A percentile compares a stretch with the other conserved stretches of the same genome.
These are phyloP conservation scores for Drosophila prolongata DNA, from an alignment of 2,888 invertebrate species.

Conservation along the genomic window DNA sequence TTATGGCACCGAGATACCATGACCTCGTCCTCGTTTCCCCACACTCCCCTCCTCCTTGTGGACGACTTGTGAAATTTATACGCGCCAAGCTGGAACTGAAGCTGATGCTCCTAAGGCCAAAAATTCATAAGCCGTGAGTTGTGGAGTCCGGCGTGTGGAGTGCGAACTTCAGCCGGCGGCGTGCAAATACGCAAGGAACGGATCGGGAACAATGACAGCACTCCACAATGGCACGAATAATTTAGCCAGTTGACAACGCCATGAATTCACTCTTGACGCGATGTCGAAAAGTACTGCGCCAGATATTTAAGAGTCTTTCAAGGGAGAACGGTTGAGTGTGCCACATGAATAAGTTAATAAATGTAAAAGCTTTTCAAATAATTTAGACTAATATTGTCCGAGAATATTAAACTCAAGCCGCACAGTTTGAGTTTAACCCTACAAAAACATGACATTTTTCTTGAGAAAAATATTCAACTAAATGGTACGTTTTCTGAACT, in stretches of 20 bases:
- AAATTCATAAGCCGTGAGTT: constrained; percentile 47
- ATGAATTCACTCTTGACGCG: constrained; percentile 17
- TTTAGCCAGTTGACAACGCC: constrained; percentile 36
- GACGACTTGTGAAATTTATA: constrained; percentile 30
- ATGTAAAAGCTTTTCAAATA: neutral
- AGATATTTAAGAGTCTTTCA: constrained; percentile 19
- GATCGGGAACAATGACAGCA: constrained; percentile 22
- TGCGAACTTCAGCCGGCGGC: constrained; percentile 30
- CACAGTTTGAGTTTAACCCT: no score
- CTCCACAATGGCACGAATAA: constrained; percentile 4
- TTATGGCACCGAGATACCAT: constrained; percentile 45
- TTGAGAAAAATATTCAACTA: no score
- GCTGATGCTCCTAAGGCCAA: constrained; percentile 34
- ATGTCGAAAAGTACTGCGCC: constrained; percentile 12
- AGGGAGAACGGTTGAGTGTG: neutral
- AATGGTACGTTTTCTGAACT: no score
- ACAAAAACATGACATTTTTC: no score
- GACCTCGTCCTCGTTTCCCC: constrained; percentile 16
- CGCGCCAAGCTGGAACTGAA: constrained; percentile 16
- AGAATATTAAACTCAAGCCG: neutral
- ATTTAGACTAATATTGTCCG: neutral
- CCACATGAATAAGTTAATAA: neutral
- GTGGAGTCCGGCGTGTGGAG: constrained; percentile 10
- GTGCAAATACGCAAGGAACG: constrained; percentile 20
- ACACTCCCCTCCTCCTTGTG: neutral